Evolutionary conservation across 2,113 vertebrate genomes (phyloP).

Genomic region (Bettongia penicillata): DNA sequence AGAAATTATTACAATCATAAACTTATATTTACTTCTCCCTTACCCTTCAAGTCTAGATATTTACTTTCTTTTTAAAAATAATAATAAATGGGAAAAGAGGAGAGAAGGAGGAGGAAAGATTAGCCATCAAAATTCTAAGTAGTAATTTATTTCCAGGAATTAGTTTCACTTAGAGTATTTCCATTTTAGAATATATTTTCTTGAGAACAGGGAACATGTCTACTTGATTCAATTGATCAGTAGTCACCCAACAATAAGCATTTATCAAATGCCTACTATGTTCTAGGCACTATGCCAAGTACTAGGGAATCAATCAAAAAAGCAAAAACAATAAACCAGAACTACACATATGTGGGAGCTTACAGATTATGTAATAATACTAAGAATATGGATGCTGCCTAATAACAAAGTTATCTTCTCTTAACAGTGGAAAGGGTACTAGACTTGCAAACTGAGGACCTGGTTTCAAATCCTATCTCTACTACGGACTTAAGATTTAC

Average conservation of each 20-base stretch:
- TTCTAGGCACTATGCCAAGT: background rate
- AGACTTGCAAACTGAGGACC: constrained; percentile 31
- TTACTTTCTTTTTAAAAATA: background rate
- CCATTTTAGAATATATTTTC: constrained; percentile 33
- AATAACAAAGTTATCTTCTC: constrained; percentile 9
- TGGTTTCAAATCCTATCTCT: background rate
- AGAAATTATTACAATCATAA: background rate
- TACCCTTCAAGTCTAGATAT: background rate
- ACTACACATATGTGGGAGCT: constrained; percentile 1
- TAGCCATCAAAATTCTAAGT: constrained; percentile 1
- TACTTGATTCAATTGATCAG: background rate
- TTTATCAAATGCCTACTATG: background rate
- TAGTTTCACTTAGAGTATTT: constrained; percentile 41
- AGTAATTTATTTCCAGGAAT: constrained; percentile 41
- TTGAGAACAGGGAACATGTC: background rate
- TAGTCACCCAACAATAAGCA: background rate
- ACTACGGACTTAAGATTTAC: constrained; percentile 7
- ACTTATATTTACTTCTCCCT: background rate
- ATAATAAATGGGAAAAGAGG: background rate
- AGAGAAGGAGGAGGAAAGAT: background rate
- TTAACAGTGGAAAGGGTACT: constrained; percentile 31
- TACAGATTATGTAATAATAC: constrained; percentile 34
- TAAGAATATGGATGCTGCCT: constrained; percentile 18
- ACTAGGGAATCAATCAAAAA: background rate
- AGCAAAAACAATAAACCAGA: background rate